Evolutionary conservation across 1,140 invertebrate genomes (phyloP).

Genomic region (Alviniconcha marisindica): DNA sequence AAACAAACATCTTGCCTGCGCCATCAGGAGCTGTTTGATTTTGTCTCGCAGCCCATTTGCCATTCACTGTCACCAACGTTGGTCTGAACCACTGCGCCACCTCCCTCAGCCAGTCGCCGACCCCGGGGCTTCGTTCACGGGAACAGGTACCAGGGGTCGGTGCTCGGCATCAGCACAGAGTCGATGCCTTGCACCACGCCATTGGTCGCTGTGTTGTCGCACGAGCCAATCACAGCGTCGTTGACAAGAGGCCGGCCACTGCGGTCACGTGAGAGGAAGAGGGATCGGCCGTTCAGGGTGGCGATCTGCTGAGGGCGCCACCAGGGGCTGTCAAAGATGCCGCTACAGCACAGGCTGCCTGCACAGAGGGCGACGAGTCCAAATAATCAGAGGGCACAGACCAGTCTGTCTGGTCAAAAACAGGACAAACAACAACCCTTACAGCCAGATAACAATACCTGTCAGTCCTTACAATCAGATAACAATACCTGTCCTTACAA

Average conservation of each 20-base stretch:
- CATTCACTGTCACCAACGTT: too few species aligned
- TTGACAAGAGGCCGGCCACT: slow-evolving; percentile 41
- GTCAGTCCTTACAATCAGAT: too few species aligned
- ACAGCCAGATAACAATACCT: too few species aligned
- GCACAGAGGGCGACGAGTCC: too few species aligned
- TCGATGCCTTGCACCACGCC: slow-evolving; percentile 79
- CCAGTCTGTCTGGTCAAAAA: too few species aligned
- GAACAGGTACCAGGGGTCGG: slow-evolving; percentile 35
- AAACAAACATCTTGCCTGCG: too few species aligned
- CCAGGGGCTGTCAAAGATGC: slow-evolving; percentile 41
- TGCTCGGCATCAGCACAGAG: slow-evolving; percentile 68
- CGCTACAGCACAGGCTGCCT: slow-evolving; percentile 56
- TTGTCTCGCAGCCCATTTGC: too few species aligned
- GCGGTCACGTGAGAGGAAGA: slow-evolving; percentile 44
- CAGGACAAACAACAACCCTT: too few species aligned
- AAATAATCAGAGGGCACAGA: too few species aligned
- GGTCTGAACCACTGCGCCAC: neutral
- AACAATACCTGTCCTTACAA: too few species aligned
- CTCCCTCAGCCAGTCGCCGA: neutral
- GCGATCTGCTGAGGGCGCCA: slow-evolving; percentile 39
- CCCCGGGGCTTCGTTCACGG: neutral
- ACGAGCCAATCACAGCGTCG: slow-evolving; percentile 47
- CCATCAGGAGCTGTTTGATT: too few species aligned
- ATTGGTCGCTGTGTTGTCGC: slow-evolving; percentile 78
- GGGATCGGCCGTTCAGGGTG: slow-evolving; percentile 46